phyloP scores from a whole-genome alignment of 2,113 vertebrate genomes.

The Xyrauchen texanus region DNA sequence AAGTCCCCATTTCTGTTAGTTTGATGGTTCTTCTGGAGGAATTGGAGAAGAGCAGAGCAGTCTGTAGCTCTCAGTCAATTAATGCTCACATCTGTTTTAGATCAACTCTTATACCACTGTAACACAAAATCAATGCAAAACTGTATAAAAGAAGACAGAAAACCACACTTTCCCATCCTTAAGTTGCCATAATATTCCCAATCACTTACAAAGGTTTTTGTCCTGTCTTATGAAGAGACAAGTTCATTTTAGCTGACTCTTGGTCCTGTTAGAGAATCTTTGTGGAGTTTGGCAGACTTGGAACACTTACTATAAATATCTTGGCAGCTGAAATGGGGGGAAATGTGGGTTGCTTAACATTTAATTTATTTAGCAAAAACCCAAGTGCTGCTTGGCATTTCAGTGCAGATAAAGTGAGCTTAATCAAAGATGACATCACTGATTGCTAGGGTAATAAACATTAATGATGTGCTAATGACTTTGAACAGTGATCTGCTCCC shows the following conservation, averaged over 20 bases:
- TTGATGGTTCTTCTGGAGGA: conserved; percentile 10
- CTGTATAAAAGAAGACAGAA: background rate
- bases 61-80: conserved; percentile 40
- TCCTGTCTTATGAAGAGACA: conserved; percentile 6
- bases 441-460: too few species aligned
- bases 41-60: conserved; percentile 2
- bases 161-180: background rate
- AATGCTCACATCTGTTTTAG: conserved; percentile 64
- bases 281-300: conserved; percentile 8
- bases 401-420: too few species aligned
- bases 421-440: too few species aligned
- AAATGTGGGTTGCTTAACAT: too few species aligned
- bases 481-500: too few species aligned
- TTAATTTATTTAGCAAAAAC: background rate
- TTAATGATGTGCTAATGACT: too few species aligned
- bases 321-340: conserved; percentile 6
- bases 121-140: conserved; percentile 24
- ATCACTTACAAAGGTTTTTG: conserved; percentile 12
- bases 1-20: conserved; percentile 7
- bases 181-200: background rate
- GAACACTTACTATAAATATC: conserved; percentile 37
- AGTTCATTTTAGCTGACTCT: conserved; percentile 8
- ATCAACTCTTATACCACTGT: conserved; percentile 50
- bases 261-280: conserved; percentile 10
- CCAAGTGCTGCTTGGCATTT: too few species aligned